A percentile compares a stretch with the other conserved stretches of the same genome.
These are phyloP conservation scores for Drymodes brunneopygia DNA, from an alignment of 2,113 vertebrate species.

Conservation along the genomic window DNA sequence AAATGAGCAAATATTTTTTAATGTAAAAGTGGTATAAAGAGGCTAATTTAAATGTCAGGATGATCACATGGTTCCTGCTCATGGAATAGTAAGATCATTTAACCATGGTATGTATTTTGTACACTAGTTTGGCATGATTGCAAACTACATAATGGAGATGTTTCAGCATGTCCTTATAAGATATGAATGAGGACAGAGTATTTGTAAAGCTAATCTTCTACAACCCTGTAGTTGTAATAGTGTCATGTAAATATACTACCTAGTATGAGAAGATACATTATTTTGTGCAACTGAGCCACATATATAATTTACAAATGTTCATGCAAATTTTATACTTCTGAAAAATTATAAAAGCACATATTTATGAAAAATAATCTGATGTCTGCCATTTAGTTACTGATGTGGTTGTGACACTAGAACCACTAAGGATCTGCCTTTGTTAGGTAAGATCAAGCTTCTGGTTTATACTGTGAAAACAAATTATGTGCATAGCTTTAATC, in stretches of 20 bases:
- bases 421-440: not conserved
- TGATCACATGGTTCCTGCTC: not conserved
- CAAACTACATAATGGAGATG: not conserved
- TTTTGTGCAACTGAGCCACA: not conserved
- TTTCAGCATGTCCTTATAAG: not conserved
- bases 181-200: not conserved
- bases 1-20: not conserved
- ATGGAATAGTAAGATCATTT: not conserved
- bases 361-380: not conserved
- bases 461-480: not conserved
- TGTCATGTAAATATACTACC: not conserved
- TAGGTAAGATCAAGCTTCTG: not conserved
- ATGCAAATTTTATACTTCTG: not conserved
- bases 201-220: not conserved
- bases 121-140: not conserved
- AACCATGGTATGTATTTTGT: not conserved
- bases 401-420: not conserved
- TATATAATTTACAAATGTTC: not conserved
- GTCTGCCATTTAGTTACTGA: not conserved
- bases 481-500: not conserved
- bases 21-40: not conserved
- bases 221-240: not conserved
- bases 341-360: not conserved
- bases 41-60: not conserved
- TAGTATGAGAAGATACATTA: not conserved